Evolutionary conservation across 2,797 vertebrate genomes (phyloP), one percentile per base, ranked within the genome.

Genomic region (Ctenosaura bakeri): DNA sequence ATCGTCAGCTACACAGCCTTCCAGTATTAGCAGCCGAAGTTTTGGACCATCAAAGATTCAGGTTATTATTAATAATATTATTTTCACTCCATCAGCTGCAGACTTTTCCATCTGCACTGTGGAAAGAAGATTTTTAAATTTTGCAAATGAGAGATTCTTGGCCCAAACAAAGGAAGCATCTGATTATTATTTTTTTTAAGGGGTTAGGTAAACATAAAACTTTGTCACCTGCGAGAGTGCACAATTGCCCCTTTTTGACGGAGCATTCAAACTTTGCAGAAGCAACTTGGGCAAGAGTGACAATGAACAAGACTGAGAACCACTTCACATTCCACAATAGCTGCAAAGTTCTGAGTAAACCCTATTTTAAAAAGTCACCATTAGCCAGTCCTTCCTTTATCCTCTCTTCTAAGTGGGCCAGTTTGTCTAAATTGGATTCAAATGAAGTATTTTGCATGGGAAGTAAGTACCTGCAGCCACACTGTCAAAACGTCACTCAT

Each of bases 401-500:
- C 87, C 90, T 81, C 89, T 64, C 82, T 92, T 92, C 90, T 92
- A 95, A 94, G 59, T 73, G 13, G 35, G 89, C 92, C 88, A 5
- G 84, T 24, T 82, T 79, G 91, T 88, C 81, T 87, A 91, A 94
- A 96, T 90, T 93, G 92, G 95, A 95, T 95, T 96, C 94, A 96
- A 95, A 96, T 92, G 90, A 95, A 0, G 0, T 92, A 95, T 96
- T 96, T 79, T 94, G 95, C 92, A 94, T 95, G 94, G 93, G 90
- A 92, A 62, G 94, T 1, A 90, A 91, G 94, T 92, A 96, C 92
- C 91, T 92, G 90, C 90, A 94, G 94, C 90, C 94, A n/a, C 89
- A 74, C 96, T 95, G 94, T 96, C 95, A 96, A 96, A 95, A 94
- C 78, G 93, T 95, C 96, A 95, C 94, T 95, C 95, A 92, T 89